Evolutionary conservation across 2,113 vertebrate species (phyloP), one percentile per base, ranked within the genome.

Genomic region (Ammodramus savannarum): DNA sequence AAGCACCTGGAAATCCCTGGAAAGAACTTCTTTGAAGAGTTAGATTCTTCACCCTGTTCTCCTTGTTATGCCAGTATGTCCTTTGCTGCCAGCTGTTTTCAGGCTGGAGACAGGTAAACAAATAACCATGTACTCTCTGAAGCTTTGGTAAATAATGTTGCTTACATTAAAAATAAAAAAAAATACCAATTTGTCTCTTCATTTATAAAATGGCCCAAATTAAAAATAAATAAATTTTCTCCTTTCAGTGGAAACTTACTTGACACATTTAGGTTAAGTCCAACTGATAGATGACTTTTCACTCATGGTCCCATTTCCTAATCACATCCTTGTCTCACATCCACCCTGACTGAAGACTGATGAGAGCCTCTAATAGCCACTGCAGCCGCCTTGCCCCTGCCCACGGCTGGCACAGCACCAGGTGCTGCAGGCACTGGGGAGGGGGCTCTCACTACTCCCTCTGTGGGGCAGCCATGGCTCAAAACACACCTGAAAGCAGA

Each of bases 211-310:
- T 3, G 34, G 32, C 73, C 16, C 23, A 44, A 68, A 93, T 58
- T 49, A 41, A 52, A 78, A 62, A 91, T 36, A 57, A 51, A 68
- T 36, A 52, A 10, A 5, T 61, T 43, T 41, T 87, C 51, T 78
- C 73, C 51, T 97, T 71, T 65, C 6, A 9, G 49, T 96, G 94
- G 94, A 97, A 97, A 95, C 21, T 57, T 96, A 89, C 86, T 87
- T 93, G 76, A 94, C 94, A 93, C 81, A 93, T 89, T 97, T 89
- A 83, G 87, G 78, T 85, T 95, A 96, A 97, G 81, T 69, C 31
- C 9, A 58, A 62, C 83, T 97, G 96, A 97, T 34, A 94, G 90
- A 97, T 96, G 93, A 93, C 84, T 90, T 93, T 75, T 81, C 83
- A 92, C 65, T 96, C 90, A 93, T 13, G 7, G 91, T 95, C 84